These are phyloP conservation scores for Thereuonema tuberculata DNA, from an alignment of 1,140 invertebrate genomes.

Conservation along the genomic window DNA sequence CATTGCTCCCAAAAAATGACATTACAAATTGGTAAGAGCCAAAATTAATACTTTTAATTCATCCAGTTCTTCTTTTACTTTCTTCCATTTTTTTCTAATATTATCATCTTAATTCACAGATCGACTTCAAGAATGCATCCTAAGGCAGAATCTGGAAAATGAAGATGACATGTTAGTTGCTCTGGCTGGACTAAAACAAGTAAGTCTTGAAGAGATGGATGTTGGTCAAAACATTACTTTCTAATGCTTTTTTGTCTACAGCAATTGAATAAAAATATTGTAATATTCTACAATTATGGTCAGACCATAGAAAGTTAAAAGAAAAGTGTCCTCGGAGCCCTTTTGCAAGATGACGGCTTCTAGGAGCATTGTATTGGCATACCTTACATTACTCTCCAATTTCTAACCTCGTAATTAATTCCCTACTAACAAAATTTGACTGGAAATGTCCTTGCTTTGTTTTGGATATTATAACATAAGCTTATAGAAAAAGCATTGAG, in stretches of 20 bases:
- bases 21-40: slow-evolving; percentile 28
- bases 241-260: not conserved
- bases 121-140: slow-evolving; percentile 26
- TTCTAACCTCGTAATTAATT: too few relatives aligned
- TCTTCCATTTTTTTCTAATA: not conserved
- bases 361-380: too few relatives aligned
- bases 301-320: too few relatives aligned
- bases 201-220: slow-evolving; percentile 13
- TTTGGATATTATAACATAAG: too few relatives aligned
- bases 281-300: too few relatives aligned
- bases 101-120: slow-evolving; percentile 19
- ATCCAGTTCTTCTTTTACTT: not conserved
- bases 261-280: too few relatives aligned
- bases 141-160: slow-evolving; percentile 23
- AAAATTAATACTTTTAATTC: not conserved
- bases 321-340: too few relatives aligned
- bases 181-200: slow-evolving; percentile 35
- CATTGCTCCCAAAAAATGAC: slow-evolving; percentile 31
- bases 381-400: too few relatives aligned
- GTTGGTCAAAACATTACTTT: not conserved
- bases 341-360: too few relatives aligned
- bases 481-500: too few relatives aligned
- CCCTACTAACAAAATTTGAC: too few relatives aligned
- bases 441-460: too few relatives aligned
- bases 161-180: slow-evolving; percentile 34